phyloP scores from a whole-genome alignment of 2,888 invertebrate species.

The Rhorus exstirpatorius region DNA sequence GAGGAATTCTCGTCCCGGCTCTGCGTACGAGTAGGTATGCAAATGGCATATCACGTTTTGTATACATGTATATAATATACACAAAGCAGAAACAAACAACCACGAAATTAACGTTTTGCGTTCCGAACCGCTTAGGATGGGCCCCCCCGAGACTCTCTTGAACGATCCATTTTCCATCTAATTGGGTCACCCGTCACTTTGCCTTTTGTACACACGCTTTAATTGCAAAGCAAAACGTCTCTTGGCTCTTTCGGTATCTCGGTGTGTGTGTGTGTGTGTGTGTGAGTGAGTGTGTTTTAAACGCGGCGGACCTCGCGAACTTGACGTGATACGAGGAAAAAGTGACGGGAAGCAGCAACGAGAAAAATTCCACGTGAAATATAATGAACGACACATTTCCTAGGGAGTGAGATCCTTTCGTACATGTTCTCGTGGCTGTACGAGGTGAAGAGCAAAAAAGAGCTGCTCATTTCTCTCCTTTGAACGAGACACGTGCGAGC shows the following conservation, averaged over 20 bases:
- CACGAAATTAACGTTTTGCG: slow-evolving; percentile 49
- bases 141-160: background rate
- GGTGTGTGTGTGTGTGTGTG: too few relatives aligned
- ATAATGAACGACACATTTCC: slow-evolving; percentile 62
- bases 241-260: slow-evolving; percentile 24
- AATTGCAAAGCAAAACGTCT: slow-evolving; percentile 65
- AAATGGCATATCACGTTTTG: slow-evolving; percentile 57
- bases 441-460: slow-evolving; percentile 4
- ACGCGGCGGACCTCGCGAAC: slow-evolving; percentile 32
- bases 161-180: slow-evolving; percentile 69
- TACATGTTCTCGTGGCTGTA: slow-evolving; percentile 15
- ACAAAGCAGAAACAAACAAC: slow-evolving; percentile 27
- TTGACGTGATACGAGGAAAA: slow-evolving; percentile 49
- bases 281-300: too few relatives aligned
- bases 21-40: slow-evolving; percentile 66
- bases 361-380: slow-evolving; percentile 57
- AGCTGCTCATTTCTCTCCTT: slow-evolving; percentile 41
- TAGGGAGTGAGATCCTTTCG: slow-evolving; percentile 26
- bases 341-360: slow-evolving; percentile 45
- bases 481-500: slow-evolving; percentile 48
- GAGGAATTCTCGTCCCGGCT: slow-evolving; percentile 56
- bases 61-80: slow-evolving; percentile 15
- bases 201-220: slow-evolving; percentile 63
- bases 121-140: slow-evolving; percentile 45
- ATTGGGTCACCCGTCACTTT: slow-evolving; percentile 71